Evolutionary conservation across 2,113 vertebrate genomes (phyloP).

Genomic region (Antigone vipio): DNA sequence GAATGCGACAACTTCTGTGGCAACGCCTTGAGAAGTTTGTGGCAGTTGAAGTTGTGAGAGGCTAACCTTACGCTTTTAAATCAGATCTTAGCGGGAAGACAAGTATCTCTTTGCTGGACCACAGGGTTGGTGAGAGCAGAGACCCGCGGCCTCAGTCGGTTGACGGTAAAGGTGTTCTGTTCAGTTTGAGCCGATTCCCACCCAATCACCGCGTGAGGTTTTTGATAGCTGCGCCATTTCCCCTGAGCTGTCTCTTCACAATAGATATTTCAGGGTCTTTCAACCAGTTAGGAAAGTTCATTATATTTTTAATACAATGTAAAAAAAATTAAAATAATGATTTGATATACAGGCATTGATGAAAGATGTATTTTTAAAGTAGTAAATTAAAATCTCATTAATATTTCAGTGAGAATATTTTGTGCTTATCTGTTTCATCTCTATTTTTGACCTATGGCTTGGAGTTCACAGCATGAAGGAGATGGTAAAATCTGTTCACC

Average conservation of each 20-base stretch:
- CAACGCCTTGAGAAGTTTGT: not conserved
- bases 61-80: not conserved
- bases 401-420: constrained; percentile 81
- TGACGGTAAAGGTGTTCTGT: not conserved
- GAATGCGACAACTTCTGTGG: not conserved
- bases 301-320: constrained; percentile 76
- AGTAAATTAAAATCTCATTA: constrained; percentile 87
- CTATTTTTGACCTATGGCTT: constrained; percentile 84
- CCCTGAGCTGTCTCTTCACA: not conserved
- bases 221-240: not conserved
- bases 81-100: not conserved
- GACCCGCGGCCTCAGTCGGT: not conserved
- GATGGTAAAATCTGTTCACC: constrained; percentile 82
- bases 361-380: constrained; percentile 82
- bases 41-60: not conserved
- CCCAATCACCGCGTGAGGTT: not conserved
- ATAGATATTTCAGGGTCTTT: constrained; percentile 51
- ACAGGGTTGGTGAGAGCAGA: not conserved
- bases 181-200: not conserved
- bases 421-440: constrained; percentile 85
- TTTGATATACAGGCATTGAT: constrained; percentile 76
- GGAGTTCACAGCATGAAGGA: constrained; percentile 85
- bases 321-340: constrained; percentile 74
- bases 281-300: constrained; percentile 66
- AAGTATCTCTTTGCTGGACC: not conserved